Base-by-base conservation (phyloP, 2,113 vertebrate genomes). In the Pluvialis apricaria region DNA sequence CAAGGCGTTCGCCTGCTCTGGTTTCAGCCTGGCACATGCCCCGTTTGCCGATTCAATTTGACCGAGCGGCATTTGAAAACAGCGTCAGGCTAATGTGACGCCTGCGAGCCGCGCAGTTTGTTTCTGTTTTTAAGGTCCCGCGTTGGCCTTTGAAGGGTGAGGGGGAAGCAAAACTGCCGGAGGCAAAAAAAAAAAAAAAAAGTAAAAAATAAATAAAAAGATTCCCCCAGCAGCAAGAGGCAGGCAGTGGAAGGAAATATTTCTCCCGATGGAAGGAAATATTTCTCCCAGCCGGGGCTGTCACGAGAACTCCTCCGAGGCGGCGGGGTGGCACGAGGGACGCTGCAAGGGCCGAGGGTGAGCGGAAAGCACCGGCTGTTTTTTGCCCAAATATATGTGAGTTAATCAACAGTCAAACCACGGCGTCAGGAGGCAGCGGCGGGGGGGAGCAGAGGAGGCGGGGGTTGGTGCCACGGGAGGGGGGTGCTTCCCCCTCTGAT, bases 391-490 rank as follows among this genome's bases (percentile, higher is more conserved):
- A 15, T 32, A 14, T 29, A 36, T 0, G 12, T 8, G 80, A 62
- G 49, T 88, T 70, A 78, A 88, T 82, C 68, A 90, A 15, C 54
- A 80, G 26, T 2, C 6, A 64, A 77, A 95, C 12, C 10, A 13
- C 2, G 0, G 69, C 1, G 3, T 2, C 51, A 24, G 55, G 29
- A 24, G 40, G 42, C 9, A 4, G 31, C 1, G 1, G 31, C 1
- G 1, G 36, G 34, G 36, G 34, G 52, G 15, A 36, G 78, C 20
- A 70, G 83, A 20, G 25, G 3, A 2, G 34, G 32, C 2, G 21
- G 26, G n/a, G 45, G 68, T 2, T 36, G 47, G 44, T 84, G 69
- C 16, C 45, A 13, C 1, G 21, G 49, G 22, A 34, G 25, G n/a
- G 5, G 72, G 58, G 38, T 26, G 38, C 13, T 68, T 80, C 26